Percentiles rank a stretch among this genome's conserved stretches.
These are phyloP conservation scores for Pandion haliaetus DNA, from an alignment of 2,113 vertebrate genomes.

Conservation along the genomic window DNA sequence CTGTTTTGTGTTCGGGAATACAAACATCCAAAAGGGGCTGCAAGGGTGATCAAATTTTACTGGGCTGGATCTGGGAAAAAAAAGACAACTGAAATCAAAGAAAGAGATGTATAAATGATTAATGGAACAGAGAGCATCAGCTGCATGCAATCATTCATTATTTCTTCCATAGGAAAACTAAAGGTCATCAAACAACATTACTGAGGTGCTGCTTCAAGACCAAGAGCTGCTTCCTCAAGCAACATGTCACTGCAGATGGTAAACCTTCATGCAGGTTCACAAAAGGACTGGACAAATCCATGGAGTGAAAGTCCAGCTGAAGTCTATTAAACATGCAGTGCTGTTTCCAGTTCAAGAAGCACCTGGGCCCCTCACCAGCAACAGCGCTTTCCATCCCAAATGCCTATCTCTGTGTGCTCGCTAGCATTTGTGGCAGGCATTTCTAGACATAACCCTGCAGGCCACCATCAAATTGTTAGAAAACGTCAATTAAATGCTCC, in stretches of 20 bases:
- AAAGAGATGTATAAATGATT: neutral
- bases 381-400: neutral
- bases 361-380: neutral
- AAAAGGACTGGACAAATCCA: neutral
- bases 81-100: neutral
- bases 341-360: neutral
- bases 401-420: rapidly evolving
- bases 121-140: neutral
- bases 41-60: neutral
- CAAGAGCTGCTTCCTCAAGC: neutral
- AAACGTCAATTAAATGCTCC: neutral
- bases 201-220: neutral
- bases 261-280: neutral
- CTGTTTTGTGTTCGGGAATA: neutral
- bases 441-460: neutral
- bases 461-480: neutral
- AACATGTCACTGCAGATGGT: neutral
- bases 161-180: neutral
- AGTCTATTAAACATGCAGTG: neutral
- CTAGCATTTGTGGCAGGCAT: neutral
- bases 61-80: neutral
- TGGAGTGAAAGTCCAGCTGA: neutral
- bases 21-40: neutral
- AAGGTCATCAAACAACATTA: neutral
- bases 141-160: neutral